These are phyloP conservation scores for Agrochola litura DNA, from an alignment of 2,888 invertebrate species.

Conservation along the genomic window DNA sequence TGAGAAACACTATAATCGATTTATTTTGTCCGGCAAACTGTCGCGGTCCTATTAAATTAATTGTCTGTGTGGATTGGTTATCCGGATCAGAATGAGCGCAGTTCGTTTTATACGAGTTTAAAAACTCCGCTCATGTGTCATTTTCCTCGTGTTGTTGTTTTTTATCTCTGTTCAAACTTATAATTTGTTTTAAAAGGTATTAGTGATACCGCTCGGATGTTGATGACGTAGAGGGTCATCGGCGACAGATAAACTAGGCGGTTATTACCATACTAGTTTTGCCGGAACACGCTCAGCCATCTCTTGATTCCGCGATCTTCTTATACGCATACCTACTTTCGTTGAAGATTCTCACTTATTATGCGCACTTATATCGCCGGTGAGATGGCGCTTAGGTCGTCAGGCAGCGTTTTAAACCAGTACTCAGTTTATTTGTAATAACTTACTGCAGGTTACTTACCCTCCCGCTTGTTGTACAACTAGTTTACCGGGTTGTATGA, in stretches of 20 bases:
- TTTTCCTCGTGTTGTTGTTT: slow-evolving; percentile 65
- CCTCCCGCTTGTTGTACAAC: slow-evolving; percentile 16
- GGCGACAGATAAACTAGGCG: slow-evolving; percentile 65
- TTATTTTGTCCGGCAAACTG: slow-evolving; percentile 25
- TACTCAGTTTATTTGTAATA: slow-evolving; percentile 21
- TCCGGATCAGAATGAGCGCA: slow-evolving; percentile 50
- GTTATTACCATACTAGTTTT: slow-evolving; percentile 71
- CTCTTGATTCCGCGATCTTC: slow-evolving; percentile 40
- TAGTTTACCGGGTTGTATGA: slow-evolving; percentile 21
- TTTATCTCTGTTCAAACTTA: slow-evolving; percentile 58
- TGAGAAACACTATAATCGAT: slow-evolving; percentile 20
- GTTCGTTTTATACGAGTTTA: slow-evolving; percentile 57
- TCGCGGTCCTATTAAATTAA: slow-evolving; percentile 25
- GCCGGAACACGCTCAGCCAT: slow-evolving; percentile 66
- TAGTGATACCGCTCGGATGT: slow-evolving; percentile 51
- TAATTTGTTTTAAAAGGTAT: slow-evolving; percentile 49
- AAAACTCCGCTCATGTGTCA: slow-evolving; percentile 51
- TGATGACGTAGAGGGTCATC: slow-evolving; percentile 63
- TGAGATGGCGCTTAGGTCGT: slow-evolving; percentile 13
- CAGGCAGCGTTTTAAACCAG: slow-evolving; percentile 23
- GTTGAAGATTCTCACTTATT: slow-evolving; percentile 15
- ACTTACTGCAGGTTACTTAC: slow-evolving; percentile 39
- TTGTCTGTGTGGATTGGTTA: slow-evolving; percentile 53
- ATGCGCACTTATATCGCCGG: not conserved
- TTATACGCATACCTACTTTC: slow-evolving; percentile 37